A percentile compares a stretch with the other conserved stretches of the same genome.
Evolutionary conservation across 1,140 invertebrate species (phyloP).

Genomic region (Olivierus martensii): DNA sequence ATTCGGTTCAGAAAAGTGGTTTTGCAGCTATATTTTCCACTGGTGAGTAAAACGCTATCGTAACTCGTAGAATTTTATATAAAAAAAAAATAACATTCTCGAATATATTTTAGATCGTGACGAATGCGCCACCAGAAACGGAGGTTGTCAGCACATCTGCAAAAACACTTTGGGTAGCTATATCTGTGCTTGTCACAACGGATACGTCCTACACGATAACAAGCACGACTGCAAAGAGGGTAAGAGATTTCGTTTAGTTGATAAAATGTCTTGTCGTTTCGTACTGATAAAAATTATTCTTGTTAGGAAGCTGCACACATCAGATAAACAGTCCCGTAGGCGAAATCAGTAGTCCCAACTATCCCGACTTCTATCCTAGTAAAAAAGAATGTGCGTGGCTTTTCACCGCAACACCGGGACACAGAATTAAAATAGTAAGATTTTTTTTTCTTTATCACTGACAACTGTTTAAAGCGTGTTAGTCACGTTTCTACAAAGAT

Average conservation of each 20-base stretch:
- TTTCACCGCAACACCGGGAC: slow-evolving; percentile 87
- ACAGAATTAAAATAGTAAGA: slow-evolving; percentile 69
- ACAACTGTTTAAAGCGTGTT: too few relatives aligned
- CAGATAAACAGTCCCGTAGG: slow-evolving; percentile 39
- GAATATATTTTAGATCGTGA: slow-evolving; percentile 59
- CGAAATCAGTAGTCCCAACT: slow-evolving; percentile 82
- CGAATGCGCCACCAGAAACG: slow-evolving; percentile 89
- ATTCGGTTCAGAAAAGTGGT: slow-evolving; percentile 83
- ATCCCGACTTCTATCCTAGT: slow-evolving; percentile 84
- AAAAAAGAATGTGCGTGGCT: slow-evolving; percentile 95
- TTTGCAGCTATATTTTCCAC: slow-evolving; percentile 89
- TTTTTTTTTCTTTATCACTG: too few relatives aligned
- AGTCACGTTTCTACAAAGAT: too few relatives aligned
- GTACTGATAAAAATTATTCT: background rate
- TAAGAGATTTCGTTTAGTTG: background rate
- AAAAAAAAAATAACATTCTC: background rate
- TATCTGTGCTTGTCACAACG: slow-evolving; percentile 86
- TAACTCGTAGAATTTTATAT: background rate
- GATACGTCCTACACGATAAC: slow-evolving; percentile 89
- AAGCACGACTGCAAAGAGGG: slow-evolving; percentile 90
- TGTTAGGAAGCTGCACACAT: slow-evolving; percentile 40
- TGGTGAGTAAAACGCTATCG: slow-evolving; percentile 35
- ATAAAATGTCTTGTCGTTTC: background rate
- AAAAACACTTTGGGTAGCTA: slow-evolving; percentile 92
- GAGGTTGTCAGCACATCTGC: slow-evolving; percentile 94